A percentile compares a stretch with the other conserved stretches of the same genome.
Evolutionary conservation across 2,888 invertebrate species (phyloP).

Genomic region (Meteorus cinctellus): DNA sequence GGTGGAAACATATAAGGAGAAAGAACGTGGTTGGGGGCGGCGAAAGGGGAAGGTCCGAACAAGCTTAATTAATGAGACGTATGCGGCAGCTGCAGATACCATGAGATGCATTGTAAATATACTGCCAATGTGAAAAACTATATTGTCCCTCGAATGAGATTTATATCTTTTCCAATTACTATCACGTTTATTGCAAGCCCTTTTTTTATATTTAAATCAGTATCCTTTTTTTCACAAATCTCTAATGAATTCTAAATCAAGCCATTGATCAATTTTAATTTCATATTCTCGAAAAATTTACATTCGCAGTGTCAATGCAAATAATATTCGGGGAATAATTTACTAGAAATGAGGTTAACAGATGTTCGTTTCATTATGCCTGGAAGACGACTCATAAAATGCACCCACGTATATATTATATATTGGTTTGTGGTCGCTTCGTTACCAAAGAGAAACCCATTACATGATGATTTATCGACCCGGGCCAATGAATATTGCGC

Average conservation of each 20-base stretch:
- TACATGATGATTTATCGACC: constrained; percentile 59
- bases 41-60: constrained; percentile 50
- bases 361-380: constrained; percentile 51
- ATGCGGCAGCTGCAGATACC: constrained; percentile 70
- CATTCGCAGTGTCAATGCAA: constrained; percentile 47
- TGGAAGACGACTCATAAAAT: constrained; percentile 56
- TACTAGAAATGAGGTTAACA: constrained; percentile 54
- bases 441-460: constrained; percentile 53
- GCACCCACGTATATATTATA: constrained; percentile 56
- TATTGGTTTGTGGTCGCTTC: constrained; percentile 30
- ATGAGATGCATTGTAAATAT: constrained; percentile 69
- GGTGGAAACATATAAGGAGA: constrained; percentile 25
- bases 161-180: constrained; percentile 71
- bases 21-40: constrained; percentile 43
- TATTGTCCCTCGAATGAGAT: constrained; percentile 69
- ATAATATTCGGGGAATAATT: constrained; percentile 15
- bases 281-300: constrained; percentile 24
- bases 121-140: constrained; percentile 64
- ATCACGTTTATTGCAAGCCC: constrained; percentile 50
- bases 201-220: not conserved
- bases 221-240: not conserved
- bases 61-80: constrained; percentile 72
- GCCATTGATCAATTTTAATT: constrained; percentile 25
- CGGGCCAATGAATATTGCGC: constrained; percentile 60
- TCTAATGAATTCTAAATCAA: not conserved